Evolutionary conservation across 2,113 vertebrate genomes (phyloP).

Genomic region (Protobothrops mucrosquamatus): DNA sequence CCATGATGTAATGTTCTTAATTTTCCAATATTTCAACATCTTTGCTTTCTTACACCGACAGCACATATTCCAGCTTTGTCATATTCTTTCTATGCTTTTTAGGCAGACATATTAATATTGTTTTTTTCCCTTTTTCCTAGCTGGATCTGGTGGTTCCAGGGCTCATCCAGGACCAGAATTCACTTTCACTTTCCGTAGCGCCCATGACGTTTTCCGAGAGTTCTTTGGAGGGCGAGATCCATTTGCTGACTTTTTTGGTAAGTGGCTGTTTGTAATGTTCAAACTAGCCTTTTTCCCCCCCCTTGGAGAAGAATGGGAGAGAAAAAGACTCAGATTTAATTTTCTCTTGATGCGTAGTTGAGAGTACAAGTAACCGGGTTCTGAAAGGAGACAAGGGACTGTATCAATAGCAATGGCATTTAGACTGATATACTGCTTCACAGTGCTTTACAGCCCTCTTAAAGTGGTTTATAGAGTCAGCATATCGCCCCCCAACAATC

Average conservation of each 20-base stretch:
- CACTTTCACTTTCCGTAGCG: conserved; percentile 94
- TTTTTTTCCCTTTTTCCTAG: background rate
- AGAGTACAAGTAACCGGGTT: background rate
- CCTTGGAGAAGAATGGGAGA: background rate
- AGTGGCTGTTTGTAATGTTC: conserved; percentile 11
- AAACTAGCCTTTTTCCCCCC: background rate
- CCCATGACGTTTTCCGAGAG: conserved; percentile 93
- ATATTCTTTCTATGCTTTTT: background rate
- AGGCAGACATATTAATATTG: background rate
- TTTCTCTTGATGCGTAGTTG: background rate
- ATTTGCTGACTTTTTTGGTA: conserved; percentile 90
- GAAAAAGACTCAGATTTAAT: background rate
- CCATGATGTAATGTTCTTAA: background rate
- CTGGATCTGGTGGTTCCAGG: conserved; percentile 68
- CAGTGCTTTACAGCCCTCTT: background rate
- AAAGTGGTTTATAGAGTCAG: background rate
- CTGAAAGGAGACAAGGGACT: background rate
- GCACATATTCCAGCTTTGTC: background rate
- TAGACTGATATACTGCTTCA: background rate
- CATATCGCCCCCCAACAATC: background rate
- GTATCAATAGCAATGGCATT: background rate
- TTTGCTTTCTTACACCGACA: background rate
- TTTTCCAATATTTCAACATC: background rate
- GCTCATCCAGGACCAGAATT: conserved; percentile 74
- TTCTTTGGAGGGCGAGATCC: conserved; percentile 92